These are phyloP conservation scores for Emmelina monodactyla DNA, from an alignment of 2,888 invertebrate genomes.

Conservation along the genomic window DNA sequence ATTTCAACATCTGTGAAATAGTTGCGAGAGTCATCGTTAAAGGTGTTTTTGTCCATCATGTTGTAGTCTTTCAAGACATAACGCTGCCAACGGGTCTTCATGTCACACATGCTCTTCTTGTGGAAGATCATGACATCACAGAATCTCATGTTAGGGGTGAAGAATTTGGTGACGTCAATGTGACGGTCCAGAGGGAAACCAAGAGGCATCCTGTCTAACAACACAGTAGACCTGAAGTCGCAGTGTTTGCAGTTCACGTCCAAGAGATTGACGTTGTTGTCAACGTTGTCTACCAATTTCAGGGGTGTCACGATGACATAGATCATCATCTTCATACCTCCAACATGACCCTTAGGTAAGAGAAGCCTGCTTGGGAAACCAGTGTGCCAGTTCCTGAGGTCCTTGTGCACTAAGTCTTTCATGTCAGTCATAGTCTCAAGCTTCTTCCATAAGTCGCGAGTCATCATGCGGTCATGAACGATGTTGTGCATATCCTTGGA, in stretches of 20 bases:
- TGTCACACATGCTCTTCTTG: slow-evolving; percentile 53
- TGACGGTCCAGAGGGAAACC: slow-evolving; percentile 80
- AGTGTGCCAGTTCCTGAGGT: slow-evolving; percentile 59
- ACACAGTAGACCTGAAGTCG: slow-evolving; percentile 42
- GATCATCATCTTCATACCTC: slow-evolving; percentile 71
- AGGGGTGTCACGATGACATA: slow-evolving; percentile 70
- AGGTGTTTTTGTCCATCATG: slow-evolving; percentile 12
- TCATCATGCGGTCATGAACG: slow-evolving; percentile 70
- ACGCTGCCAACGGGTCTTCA: slow-evolving; percentile 47
- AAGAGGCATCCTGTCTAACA: slow-evolving; percentile 70
- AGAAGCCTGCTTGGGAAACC: slow-evolving; percentile 76
- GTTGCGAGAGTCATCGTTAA: background rate
- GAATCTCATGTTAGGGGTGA: slow-evolving; percentile 73
- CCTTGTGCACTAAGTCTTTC: slow-evolving; percentile 33
- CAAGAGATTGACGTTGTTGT: slow-evolving; percentile 39
- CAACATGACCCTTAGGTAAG: slow-evolving; percentile 73
- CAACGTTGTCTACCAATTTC: slow-evolving; percentile 45
- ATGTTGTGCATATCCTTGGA: slow-evolving; percentile 73
- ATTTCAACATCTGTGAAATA: background rate
- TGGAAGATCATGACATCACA: slow-evolving; percentile 72
- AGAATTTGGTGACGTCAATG: slow-evolving; percentile 66
- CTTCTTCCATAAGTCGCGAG: slow-evolving; percentile 69
- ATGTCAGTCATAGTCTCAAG: slow-evolving; percentile 62
- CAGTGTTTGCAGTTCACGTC: slow-evolving; percentile 44
- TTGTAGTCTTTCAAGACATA: slow-evolving; percentile 41